phyloP scores from a whole-genome alignment of 2,113 vertebrate genomes.

The Fukomys damarensis region DNA sequence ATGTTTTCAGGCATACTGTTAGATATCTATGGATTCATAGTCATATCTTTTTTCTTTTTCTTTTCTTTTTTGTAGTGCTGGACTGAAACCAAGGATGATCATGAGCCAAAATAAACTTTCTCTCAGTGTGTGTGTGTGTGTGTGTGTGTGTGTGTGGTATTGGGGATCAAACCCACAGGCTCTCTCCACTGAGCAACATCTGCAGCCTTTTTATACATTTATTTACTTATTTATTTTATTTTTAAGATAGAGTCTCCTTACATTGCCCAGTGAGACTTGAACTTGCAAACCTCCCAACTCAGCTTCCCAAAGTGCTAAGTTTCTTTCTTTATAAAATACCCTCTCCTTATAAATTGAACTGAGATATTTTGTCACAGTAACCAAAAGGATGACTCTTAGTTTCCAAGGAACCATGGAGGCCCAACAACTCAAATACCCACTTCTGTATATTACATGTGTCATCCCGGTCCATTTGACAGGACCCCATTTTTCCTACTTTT shows the following conservation, averaged over 20 bases:
- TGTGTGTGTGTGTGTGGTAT: not conserved
- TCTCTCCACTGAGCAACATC: not conserved
- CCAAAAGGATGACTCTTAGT: not conserved
- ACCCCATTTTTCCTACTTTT: not conserved
- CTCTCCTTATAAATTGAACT: not conserved
- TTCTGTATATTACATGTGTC: not conserved
- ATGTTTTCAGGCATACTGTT: not conserved
- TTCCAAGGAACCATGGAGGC: not conserved
- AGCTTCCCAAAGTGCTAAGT: not conserved
- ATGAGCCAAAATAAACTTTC: not conserved
- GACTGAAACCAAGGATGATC: not conserved
- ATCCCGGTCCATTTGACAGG: not conserved
- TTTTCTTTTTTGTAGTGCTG: not conserved
- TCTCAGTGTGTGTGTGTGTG: not conserved
- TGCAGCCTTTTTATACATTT: not conserved
- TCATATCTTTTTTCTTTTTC: not conserved
- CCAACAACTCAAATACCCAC: not conserved
- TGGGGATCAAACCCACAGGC: not conserved
- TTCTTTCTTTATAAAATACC: not conserved
- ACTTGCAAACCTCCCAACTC: not conserved
- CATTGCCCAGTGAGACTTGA: not conserved
- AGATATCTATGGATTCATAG: not conserved
- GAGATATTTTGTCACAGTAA: not conserved
- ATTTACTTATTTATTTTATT: not conserved
- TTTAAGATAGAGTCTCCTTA: not conserved